Base-by-base conservation (phyloP, 1,140 invertebrate genomes). In the Drosophila lacertosa region DNA sequence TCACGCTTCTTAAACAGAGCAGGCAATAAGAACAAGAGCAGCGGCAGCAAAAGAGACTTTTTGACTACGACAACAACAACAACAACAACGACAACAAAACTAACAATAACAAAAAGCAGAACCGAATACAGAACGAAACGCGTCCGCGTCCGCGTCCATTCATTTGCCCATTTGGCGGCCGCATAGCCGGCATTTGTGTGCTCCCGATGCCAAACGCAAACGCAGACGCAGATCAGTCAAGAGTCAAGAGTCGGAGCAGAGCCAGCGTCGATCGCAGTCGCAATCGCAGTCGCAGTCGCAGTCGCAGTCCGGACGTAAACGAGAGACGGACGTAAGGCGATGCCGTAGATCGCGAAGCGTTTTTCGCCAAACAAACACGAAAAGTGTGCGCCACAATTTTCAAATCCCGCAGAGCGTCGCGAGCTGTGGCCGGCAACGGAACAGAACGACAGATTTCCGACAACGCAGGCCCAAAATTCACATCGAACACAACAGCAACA, bases 1-100 rank as follows among this genome's bases (percentile, higher is more conserved):
- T 86, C 77, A 86, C 81, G 82, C 82, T 86, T 81, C 81, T 84
- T 84, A 84, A 88, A 77, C 81, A 67, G 82, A 86, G 80, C 76
- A 76, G 55, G 11, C 44, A 65, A 44, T 63, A 48, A 13, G 40
- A 65, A 37, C 47, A 50, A 15, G 48, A 42, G 33, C 37, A 57
- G 40, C 65, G 50, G 22, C 42, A 67, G 51, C 62, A 59, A 62
- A 79, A 83, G 79, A 83, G 79, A 83, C 79, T 82, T 48, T 78
- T 68, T 58, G 80, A 86, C 80, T 66, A 40, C 77, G 73, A 77
- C 77, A 77, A 73, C 73, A 81, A 70, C 67, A 70, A 50, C 6
- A 55, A 57, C 11, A 62, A 47, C 11, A 37, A 32, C 9, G 39
- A 26, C 0, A 32, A 40, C 24, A 18, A 45, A 48, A 55, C 50